Percentiles rank a stretch among this genome's conserved stretches.
Evolutionary conservation across 1,140 invertebrate genomes (phyloP).

Genomic region (Drosophila ogumai): DNA sequence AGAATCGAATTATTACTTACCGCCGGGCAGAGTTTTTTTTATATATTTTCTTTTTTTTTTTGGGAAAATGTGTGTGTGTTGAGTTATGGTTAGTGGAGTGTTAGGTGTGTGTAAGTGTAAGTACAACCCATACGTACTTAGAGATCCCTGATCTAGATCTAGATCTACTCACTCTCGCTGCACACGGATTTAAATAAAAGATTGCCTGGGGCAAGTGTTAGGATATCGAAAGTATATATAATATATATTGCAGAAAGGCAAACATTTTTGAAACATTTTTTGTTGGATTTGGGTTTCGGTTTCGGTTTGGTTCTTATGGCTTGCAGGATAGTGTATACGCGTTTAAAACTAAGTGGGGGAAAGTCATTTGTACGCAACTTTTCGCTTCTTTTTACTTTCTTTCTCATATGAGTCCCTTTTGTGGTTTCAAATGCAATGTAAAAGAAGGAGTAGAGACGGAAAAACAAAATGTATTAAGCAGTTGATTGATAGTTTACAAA

Average conservation of each 20-base stretch:
- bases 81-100: conserved; percentile 25
- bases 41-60: conserved; percentile 1
- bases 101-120: conserved; percentile 20
- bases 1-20: conserved; percentile 74
- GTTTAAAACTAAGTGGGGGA: conserved; percentile 67
- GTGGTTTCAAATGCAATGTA: conserved; percentile 82
- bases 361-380: conserved; percentile 79
- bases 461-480: conserved; percentile 82
- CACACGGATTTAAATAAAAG: conserved; percentile 57
- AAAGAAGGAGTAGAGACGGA: conserved; percentile 84
- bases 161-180: conserved; percentile 55
- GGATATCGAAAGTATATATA: conserved; percentile 50
- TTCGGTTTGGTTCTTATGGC: conserved; percentile 32
- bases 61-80: conserved; percentile 31
- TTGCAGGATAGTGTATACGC: conserved; percentile 36
- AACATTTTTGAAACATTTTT: conserved; percentile 42
- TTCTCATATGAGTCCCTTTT: conserved; percentile 84
- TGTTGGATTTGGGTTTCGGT: conserved; percentile 16
- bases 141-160: conserved; percentile 38
- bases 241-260: conserved; percentile 52
- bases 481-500: conserved; percentile 71
- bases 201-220: conserved; percentile 46
- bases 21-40: conserved; percentile 33
- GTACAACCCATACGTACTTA: conserved; percentile 48
- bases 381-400: conserved; percentile 85